Percentiles rank a stretch among this genome's conserved stretches.
phyloP scores from a whole-genome alignment of 2,888 invertebrate species.

The Rotaria socialis region DNA sequence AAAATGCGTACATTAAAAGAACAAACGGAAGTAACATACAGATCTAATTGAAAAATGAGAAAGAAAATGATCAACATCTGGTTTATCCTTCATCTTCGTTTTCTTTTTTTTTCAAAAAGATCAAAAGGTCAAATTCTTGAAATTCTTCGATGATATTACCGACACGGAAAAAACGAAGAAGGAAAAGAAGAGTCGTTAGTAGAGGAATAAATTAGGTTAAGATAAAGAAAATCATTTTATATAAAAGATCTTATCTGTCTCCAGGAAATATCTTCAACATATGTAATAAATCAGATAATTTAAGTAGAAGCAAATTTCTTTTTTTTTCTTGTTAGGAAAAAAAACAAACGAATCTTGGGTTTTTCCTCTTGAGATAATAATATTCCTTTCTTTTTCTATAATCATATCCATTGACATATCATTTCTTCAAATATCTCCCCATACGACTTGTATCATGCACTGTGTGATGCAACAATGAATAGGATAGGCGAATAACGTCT shows the following conservation, averaged over 20 bases:
- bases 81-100: background rate
- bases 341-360: background rate
- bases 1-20: background rate
- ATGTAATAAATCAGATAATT: conserved; percentile 9
- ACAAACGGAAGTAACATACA: conserved; percentile 2
- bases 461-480: conserved; percentile 17
- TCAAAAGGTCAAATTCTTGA: background rate
- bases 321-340: background rate
- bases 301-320: conserved; percentile 14
- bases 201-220: conserved; percentile 14
- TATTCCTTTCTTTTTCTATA: conserved; percentile 2
- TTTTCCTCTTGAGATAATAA: background rate
- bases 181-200: background rate
- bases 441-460: conserved; percentile 2
- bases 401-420: conserved; percentile 22
- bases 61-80: conserved; percentile 1
- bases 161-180: background rate
- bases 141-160: conserved; percentile 6
- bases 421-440: conserved; percentile 18
- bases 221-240: conserved; percentile 14
- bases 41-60: conserved; percentile 14
- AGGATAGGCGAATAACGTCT: background rate
- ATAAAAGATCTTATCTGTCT: conserved; percentile 14
- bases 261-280: background rate
- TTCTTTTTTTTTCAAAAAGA: background rate